phyloP scores from a whole-genome alignment of 2,113 vertebrate species.

The Perognathus longimembris region DNA sequence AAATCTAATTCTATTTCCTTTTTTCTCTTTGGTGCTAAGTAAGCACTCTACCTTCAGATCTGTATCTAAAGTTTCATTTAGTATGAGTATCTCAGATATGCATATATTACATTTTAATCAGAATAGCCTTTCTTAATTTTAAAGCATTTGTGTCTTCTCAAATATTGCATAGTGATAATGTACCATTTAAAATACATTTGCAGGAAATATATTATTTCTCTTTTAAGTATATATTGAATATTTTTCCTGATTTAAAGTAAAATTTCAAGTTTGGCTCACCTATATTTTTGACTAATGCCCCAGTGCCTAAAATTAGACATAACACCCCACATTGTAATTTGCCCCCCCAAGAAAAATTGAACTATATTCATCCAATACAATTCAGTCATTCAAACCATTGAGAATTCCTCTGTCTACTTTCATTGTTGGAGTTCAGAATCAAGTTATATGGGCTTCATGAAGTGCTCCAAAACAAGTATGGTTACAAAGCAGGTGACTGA shows the following conservation, averaged over 20 bases:
- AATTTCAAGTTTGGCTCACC: not conserved
- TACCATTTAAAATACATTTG: not conserved
- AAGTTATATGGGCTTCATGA: not conserved
- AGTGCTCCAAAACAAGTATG: not conserved
- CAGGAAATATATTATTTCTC: not conserved
- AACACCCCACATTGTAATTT: no score
- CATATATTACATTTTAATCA: not conserved
- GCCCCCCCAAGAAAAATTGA: not conserved
- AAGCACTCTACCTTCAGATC: not conserved
- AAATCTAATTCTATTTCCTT: not conserved
- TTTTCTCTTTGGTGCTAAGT: not conserved
- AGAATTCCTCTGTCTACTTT: not conserved
- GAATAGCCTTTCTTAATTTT: constrained; percentile 14
- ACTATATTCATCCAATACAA: not conserved
- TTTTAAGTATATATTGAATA: no score
- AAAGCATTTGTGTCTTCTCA: not conserved
- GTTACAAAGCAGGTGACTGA: not conserved
- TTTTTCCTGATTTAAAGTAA: not conserved
- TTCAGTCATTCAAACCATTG: not conserved
- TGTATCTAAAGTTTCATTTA: no score
- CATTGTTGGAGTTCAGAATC: not conserved
- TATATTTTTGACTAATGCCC: not conserved
- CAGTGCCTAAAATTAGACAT: not conserved
- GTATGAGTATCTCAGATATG: no score
- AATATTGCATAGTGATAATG: not conserved